phyloP scores from a whole-genome alignment of 2,113 vertebrate species.

The Bombycilla garrulus region DNA sequence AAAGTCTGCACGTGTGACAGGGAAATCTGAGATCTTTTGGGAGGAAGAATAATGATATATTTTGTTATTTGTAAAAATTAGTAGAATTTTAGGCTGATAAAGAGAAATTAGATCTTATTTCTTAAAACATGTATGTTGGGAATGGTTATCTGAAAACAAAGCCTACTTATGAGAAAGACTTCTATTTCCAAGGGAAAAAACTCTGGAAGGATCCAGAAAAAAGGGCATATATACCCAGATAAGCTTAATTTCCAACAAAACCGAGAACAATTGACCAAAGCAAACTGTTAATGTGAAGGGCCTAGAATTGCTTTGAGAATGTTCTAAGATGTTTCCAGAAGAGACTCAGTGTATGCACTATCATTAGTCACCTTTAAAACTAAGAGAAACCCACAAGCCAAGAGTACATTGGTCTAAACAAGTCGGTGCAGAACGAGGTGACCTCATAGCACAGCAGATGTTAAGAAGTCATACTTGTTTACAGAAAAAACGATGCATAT shows the following conservation, averaged over 20 bases:
- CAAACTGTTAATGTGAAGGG: background rate
- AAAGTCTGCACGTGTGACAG: accelerated
- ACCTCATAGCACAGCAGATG: background rate
- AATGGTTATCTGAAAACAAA: background rate
- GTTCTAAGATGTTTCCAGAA: background rate
- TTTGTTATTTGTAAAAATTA: background rate
- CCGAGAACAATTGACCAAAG: background rate
- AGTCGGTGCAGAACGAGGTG: background rate
- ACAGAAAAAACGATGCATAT: background rate
- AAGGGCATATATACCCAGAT: background rate
- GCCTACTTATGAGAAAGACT: background rate
- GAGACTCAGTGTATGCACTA: background rate
- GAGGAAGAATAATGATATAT: background rate
- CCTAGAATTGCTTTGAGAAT: background rate
- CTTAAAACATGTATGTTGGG: background rate
- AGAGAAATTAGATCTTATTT: background rate
- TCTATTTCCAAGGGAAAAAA: background rate
- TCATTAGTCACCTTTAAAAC: background rate
- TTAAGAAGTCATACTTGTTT: background rate
- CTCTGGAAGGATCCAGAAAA: background rate
- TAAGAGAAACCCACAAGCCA: background rate
- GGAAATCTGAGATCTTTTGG: background rate
- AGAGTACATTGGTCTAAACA: background rate
- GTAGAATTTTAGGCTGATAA: background rate
- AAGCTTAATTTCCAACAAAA: background rate